Base-by-base conservation (phyloP, 1,140 invertebrate genomes). In the Pseudomyrmex sp. region DNA sequence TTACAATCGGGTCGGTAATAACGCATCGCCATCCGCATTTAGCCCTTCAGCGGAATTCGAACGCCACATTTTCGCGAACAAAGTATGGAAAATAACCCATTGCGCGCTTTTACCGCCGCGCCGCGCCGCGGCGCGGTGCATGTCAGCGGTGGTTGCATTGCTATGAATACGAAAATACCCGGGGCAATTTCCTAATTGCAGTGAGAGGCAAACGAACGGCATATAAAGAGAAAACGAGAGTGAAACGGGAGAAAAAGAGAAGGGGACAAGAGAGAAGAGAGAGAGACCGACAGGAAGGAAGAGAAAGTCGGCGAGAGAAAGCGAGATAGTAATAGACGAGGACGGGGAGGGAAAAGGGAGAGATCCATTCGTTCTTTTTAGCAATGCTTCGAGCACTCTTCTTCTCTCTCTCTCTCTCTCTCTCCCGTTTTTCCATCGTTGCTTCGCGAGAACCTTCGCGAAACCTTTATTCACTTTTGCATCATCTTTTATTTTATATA, bases 131-230 rank as follows among this genome's bases (percentile, higher is more conserved):
- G 23, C 35, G 77, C 84, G 65, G 66, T 73, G 80, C 88, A 83
- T 88, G 90, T 90, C 90, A 91, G 87, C 87, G 54, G 79, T 87
- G 87, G 88, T 91, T 91, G 76, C 82, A 88, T 88, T 82, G 90
- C 89, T 88, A 89, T 93, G 89, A 93, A 93, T 92, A 88, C 91
- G 90, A 90, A 80, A 89, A 72, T 83, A 90, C 92, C 91, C 59
- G 85, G 84, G 92, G 92, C 91, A 87, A 91, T 91, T 92, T 86
- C 89, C 89, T 93, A 93, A 93, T 93, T 91, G 91, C 91, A 91
- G 90, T 90, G 91, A 92, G 91, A 92, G 91, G 90, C 88, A 87
- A 86, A 86, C 86, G 87, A 80, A 85, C 76, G 56, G 82, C 46
- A 76, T 20, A 26, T 35, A 80, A 54, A 79, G 59, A 63, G 79